Evolutionary conservation across 2,888 invertebrate species (phyloP), one percentile per base, ranked within the genome.

Genomic region (Melieria picta): DNA sequence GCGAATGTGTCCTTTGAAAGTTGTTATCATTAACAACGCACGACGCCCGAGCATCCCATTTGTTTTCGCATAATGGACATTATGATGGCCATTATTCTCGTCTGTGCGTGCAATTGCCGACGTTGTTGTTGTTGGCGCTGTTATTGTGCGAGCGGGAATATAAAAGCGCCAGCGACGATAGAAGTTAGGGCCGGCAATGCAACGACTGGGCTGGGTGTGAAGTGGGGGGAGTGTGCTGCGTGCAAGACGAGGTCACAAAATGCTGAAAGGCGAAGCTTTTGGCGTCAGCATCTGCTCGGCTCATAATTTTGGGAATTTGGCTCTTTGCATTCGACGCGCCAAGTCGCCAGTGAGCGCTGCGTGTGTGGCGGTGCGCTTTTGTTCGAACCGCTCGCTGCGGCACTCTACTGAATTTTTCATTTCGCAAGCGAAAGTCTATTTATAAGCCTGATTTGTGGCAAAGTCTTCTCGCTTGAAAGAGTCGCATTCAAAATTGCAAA

Each of bases 11-110:
- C 73, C 72, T 67, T 69, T 52, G 62, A 55, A 69, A 56, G 46
- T 74, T 75, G 80, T 80, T 80, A 81, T 80, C 80, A 79, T 30
- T 30, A 79, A 79, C 79, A 80, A 79, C 78, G 79, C 80, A 80
- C 80, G 77, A 79, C 78, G 79, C 80, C 80, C 77, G 79, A 77
- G 77, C 80, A 78, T 80, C 80, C 82, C 84, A 82, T 85, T 85
- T 85, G 85, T 85, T 85, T 80, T 82, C 85, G 80, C 81, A 30
- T 85, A 85, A 85, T 84, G 85, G 85, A 82, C 85, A 30, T 30
- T 30, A 30, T 30, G 30, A 30, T 2, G 30, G 30, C 30, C 30
- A 82, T 83, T 80, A 79, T 80, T 72, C 76, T 78, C 75, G 75
- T 75, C 75, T 72, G 65, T 58, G 56, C 72, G 62, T 61, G 71